Evolutionary conservation across 1,140 invertebrate genomes (phyloP).

Genomic region (Scaptomyza pallida): DNA sequence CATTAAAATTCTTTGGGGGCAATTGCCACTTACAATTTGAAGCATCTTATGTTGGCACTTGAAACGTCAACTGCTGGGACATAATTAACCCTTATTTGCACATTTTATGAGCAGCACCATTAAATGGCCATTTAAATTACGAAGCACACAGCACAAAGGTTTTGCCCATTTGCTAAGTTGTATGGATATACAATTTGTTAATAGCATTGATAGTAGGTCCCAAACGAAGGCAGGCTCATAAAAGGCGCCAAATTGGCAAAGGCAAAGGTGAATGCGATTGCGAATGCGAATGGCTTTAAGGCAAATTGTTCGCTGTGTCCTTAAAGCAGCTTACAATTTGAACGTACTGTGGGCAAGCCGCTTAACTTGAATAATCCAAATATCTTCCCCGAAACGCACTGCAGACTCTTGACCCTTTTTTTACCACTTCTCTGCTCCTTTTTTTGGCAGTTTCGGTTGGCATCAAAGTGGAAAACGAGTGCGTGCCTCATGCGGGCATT

Average conservation of each 20-base stretch:
- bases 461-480: conserved; percentile 38
- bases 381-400: conserved; percentile 63
- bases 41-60: conserved; percentile 57
- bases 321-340: conserved; percentile 76
- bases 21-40: conserved; percentile 65
- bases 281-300: conserved; percentile 53
- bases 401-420: conserved; percentile 73
- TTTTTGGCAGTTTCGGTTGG: conserved; percentile 19
- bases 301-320: conserved; percentile 33
- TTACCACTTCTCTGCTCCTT: conserved; percentile 10
- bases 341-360: conserved; percentile 66
- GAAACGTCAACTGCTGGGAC: conserved; percentile 50
- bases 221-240: conserved; percentile 9
- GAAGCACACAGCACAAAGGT: conserved; percentile 33
- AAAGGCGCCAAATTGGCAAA: conserved; percentile 37
- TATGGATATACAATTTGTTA: conserved; percentile 55
- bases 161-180: conserved; percentile 52
- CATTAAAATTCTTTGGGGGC: conserved; percentile 60
- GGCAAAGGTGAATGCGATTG: conserved; percentile 43
- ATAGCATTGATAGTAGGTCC: conserved; percentile 30
- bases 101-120: conserved; percentile 73
- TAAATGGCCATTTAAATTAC: conserved; percentile 77
- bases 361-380: conserved; percentile 81
- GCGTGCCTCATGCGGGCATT: conserved; percentile 54
- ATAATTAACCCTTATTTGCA: conserved; percentile 82